Evolutionary conservation across 2,113 vertebrate genomes (phyloP), one percentile per base, ranked within the genome.

Genomic region (Ondatra zibethicus): DNA sequence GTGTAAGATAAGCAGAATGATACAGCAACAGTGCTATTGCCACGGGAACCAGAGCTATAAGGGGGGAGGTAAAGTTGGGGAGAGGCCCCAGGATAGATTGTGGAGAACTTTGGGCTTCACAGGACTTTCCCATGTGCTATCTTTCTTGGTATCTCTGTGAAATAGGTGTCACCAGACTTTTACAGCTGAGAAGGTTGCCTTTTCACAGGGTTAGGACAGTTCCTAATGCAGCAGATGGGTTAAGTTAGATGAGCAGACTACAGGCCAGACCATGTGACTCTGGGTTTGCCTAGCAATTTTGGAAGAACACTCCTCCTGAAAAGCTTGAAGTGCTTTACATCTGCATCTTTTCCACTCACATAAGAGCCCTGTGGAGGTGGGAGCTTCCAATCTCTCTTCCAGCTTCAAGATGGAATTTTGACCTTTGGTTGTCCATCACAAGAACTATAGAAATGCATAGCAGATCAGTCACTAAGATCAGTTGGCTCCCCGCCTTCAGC

Each of bases 131-230:
- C 73, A 89, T 52, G 27, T 93, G 84, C 70, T 96, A 89, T 91
- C 82, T 89, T 92, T 95, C 81, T 70, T 58, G 88, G 23, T 65
- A 58, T 63, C 65, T 93, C 76, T 89, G 80, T 86, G 85, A 96
- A 96, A 91, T 87, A 89, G 39, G 88, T 95, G 65, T 75, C 85
- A 68, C 65, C 58, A 82, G 81, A 87, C 85, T 96, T 96, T 95
- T 86, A 96, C 52, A 94, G 11, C 42, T 96, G 77, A 88, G 89
- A 73, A 84, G 50, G 91, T 58, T 39, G 55, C 13, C 52, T 93
- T 77, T 96, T 94, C 78, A 75, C 88, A 73, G 80, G 29, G 31
- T 84, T 94, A 75, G 76, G 36, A 92, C 66, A 93, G 47, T 85
- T 94, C 29, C 50, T 76, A 66, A 80, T 89, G 78, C 55, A 85